A percentile compares a stretch with the other conserved stretches of the same genome.
phyloP scores from a whole-genome alignment of 2,797 vertebrate species.

The Rhincodon typus region DNA sequence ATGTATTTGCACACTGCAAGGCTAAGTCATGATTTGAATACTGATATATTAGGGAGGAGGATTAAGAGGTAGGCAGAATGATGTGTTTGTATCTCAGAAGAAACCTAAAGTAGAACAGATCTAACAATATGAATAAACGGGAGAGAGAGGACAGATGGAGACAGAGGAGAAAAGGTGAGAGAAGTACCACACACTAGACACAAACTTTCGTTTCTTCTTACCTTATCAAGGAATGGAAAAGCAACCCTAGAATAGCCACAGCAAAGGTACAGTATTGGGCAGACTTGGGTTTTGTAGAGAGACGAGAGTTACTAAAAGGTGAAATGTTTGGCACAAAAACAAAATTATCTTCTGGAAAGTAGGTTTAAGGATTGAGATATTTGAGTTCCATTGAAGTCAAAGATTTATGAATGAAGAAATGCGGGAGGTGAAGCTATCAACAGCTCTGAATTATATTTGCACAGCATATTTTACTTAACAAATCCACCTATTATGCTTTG shows the following conservation, averaged over 20 bases:
- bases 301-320: background rate
- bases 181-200: background rate
- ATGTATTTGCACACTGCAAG: background rate
- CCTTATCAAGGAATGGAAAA: background rate
- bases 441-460: background rate
- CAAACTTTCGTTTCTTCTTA: background rate
- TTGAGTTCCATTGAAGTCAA: background rate
- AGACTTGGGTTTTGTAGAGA: background rate
- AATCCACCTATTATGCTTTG: background rate
- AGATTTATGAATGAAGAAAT: background rate
- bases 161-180: background rate
- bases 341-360: background rate
- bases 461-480: background rate
- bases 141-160: background rate
- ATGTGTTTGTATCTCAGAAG: background rate
- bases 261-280: background rate
- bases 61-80: background rate
- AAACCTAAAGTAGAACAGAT: background rate
- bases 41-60: background rate
- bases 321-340: background rate
- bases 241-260: background rate
- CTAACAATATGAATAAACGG: background rate
- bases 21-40: background rate
- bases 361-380: background rate
- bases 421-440: background rate